Conservation (phyloP, 2,113 vertebrate species). For the Ondatra zibethicus region DNA sequence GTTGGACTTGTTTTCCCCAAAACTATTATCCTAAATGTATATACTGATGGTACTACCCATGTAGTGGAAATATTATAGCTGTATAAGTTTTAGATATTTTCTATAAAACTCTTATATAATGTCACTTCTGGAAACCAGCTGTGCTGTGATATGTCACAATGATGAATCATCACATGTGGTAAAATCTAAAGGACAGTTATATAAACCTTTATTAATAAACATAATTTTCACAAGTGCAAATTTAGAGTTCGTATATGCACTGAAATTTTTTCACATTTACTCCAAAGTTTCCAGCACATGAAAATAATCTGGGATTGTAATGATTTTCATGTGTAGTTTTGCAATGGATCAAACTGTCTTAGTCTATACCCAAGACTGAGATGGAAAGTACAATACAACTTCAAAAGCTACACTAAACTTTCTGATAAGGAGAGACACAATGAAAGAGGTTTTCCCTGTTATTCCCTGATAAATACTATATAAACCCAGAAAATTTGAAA, state of each 20-base stretch:
- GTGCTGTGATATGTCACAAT: constrained; percentile 75
- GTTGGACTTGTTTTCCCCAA: not conserved
- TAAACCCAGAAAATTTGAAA: not conserved
- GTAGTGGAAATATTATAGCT: constrained; percentile 25
- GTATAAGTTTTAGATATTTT: constrained; percentile 72
- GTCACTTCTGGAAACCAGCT: constrained; percentile 79
- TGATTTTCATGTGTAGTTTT: not conserved
- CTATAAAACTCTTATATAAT: constrained; percentile 78
- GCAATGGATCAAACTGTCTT: not conserved
- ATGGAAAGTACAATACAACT: not conserved
- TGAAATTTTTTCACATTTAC: not conserved
- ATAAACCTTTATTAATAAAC: constrained; percentile 76
- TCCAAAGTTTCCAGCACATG: not conserved
- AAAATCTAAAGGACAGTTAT: constrained; percentile 79
- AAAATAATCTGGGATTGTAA: not conserved
- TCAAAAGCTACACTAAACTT: not conserved
- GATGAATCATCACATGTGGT: constrained; percentile 75
- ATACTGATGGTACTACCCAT: not conserved
- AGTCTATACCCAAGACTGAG: not conserved
- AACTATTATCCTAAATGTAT: constrained; percentile 62
- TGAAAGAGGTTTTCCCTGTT: accelerated
- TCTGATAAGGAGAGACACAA: not conserved
- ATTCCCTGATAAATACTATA: not conserved
- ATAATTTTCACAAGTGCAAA: constrained; percentile 69
- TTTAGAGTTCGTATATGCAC: constrained; percentile 38